A percentile compares a stretch with the other conserved stretches of the same genome.
Conservation (phyloP, 2,113 vertebrate genomes). For the Cyprinus carpio region DNA sequence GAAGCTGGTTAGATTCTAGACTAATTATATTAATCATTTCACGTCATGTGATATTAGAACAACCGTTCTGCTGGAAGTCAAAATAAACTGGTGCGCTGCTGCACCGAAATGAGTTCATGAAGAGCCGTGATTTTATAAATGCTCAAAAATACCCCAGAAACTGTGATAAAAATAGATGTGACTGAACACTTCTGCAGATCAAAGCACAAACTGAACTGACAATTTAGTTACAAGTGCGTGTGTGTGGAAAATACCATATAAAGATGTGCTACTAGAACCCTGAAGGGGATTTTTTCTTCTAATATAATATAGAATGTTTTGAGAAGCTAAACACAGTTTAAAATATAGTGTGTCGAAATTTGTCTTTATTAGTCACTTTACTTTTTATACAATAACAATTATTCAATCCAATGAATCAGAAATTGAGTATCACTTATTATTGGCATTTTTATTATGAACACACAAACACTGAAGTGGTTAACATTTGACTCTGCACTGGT, state of each 20-base stretch:
- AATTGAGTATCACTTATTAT: neutral
- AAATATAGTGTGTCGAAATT: neutral
- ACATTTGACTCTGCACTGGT: no score
- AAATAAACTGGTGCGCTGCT: neutral
- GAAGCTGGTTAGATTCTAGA: neutral
- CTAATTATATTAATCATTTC: constrained; percentile 5
- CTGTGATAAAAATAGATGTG: neutral
- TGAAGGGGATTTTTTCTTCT: neutral
- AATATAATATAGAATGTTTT: neutral
- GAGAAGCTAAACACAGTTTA: neutral
- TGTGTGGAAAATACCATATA: no score
- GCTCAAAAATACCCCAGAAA: neutral
- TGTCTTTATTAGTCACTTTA: neutral
- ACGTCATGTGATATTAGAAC: neutral
- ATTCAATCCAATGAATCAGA: neutral
- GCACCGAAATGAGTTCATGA: neutral
- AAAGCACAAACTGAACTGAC: neutral
- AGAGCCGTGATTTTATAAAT: no score
- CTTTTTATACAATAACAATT: neutral
- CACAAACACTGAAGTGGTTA: neutral
- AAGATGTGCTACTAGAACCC: neutral
- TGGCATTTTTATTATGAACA: neutral
- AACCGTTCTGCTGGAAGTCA: neutral
- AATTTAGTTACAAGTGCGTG: no score
- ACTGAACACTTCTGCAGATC: constrained; percentile 1